Evolutionary conservation across 2,113 vertebrate genomes (phyloP), one percentile per base, ranked within the genome.

Genomic region (Heterocephalus glaber): DNA sequence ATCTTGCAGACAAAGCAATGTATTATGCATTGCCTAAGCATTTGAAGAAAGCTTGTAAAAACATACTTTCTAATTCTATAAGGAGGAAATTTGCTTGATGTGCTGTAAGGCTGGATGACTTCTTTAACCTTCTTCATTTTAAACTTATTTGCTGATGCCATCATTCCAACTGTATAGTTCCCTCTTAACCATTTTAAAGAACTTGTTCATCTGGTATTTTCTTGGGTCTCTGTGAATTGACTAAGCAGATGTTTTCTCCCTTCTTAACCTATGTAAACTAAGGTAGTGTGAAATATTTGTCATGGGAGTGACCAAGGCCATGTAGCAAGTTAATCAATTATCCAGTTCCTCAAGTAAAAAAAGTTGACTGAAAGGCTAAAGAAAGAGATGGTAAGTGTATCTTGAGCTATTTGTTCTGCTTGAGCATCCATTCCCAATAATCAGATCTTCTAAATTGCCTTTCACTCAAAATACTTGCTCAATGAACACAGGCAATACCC

Each of bases 1-100:
- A 86, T 95, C 86, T 91, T 96, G 72, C 89, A 95, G 92, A 91
- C 52, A 87, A 95, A 96, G 76, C 94, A 96, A 87, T 61, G 52
- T 24, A 68, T 86, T 66, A 33, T 76, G 20, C 20, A 33, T 68
- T 89, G 28, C 68, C 66, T 88, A 92, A 77, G 49, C 52, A 93
- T 88, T 86, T 94, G 35, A 52, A 70, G 58, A 96, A 90, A 77
- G 38, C 47, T 47, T 76, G 3, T 52, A 89, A 77, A 94, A 89
- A 91, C 30, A 84, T 20, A 77, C 60, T 68, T 90, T 83, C 74
- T 49, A 88, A 90, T 96, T 92, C 74, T 10, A 30, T 65, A 61
- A 95, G 38, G 61, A 88, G 66, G 35, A 86, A 79, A 86, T 4
- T 22, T 86, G 61, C 61, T 60, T 63, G 92, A 19, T 41, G 19